Percentiles rank a stretch among this genome's conserved stretches.
Evolutionary conservation across 2,888 invertebrate genomes (phyloP).

Genomic region (Nephrocerus scutellatus): DNA sequence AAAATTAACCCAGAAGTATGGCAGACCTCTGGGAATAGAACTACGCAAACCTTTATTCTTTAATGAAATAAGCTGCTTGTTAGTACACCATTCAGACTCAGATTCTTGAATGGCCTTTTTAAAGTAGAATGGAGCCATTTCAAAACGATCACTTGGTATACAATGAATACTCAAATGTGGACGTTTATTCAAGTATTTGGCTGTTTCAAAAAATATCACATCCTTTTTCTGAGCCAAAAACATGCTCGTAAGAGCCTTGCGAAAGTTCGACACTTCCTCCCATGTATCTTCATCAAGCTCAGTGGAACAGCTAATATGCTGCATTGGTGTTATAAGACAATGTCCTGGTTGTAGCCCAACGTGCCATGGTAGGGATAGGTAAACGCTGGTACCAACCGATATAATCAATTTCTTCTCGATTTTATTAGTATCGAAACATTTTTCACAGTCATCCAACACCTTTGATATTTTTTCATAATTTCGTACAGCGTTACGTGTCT

Average conservation of each 20-base stretch:
- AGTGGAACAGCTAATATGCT: slow-evolving; percentile 73
- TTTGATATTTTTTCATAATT: slow-evolving; percentile 65
- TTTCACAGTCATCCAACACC: slow-evolving; percentile 71
- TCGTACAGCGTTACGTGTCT: slow-evolving; percentile 60
- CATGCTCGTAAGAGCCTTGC: slow-evolving; percentile 71
- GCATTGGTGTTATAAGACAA: slow-evolving; percentile 76
- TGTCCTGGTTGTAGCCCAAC: slow-evolving; percentile 79
- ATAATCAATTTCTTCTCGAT: slow-evolving; percentile 81
- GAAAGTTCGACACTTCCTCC: slow-evolving; percentile 72
- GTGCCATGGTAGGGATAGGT: slow-evolving; percentile 72
- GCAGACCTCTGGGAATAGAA: slow-evolving; percentile 84
- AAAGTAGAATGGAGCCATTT: slow-evolving; percentile 91
- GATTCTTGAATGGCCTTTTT: slow-evolving; percentile 96
- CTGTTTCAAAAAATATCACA: slow-evolving; percentile 86
- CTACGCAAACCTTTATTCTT: slow-evolving; percentile 63
- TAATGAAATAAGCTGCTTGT: slow-evolving; percentile 80
- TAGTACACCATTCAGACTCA: slow-evolving; percentile 90
- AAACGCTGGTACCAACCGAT: slow-evolving; percentile 73
- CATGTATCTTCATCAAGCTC: slow-evolving; percentile 91
- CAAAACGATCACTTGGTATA: slow-evolving; percentile 77
- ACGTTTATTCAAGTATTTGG: slow-evolving; percentile 61
- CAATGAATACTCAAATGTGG: slow-evolving; percentile 88
- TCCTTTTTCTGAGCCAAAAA: slow-evolving; percentile 67
- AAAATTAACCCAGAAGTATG: slow-evolving; percentile 93
- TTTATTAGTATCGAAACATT: slow-evolving; percentile 73